These are phyloP conservation scores for Autographa gamma DNA, from an alignment of 2,888 invertebrate genomes.

Conservation along the genomic window DNA sequence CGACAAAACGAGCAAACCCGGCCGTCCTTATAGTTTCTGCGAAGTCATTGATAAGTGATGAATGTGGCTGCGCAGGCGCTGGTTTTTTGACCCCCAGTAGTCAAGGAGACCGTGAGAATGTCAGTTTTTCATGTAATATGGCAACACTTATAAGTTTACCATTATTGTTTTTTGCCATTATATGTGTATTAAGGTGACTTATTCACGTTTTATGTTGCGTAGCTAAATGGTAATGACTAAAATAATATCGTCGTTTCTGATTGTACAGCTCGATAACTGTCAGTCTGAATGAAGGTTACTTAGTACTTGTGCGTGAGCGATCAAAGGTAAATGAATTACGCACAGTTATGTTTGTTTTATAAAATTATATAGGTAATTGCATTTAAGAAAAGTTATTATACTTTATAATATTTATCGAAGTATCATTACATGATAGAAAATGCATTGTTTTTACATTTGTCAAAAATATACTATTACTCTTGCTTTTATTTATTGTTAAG, in stretches of 20 bases:
- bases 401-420: too few relatives aligned
- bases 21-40: slow-evolving; percentile 43
- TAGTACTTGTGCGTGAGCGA: too few relatives aligned
- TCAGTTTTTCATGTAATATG: slow-evolving; percentile 1
- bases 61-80: slow-evolving; percentile 43
- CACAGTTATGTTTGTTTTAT: too few relatives aligned
- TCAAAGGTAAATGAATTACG: too few relatives aligned
- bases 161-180: slow-evolving; percentile 6
- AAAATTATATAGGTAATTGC: too few relatives aligned
- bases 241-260: slow-evolving; percentile 2
- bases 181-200: slow-evolving; percentile 7
- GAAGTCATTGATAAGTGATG: slow-evolving; percentile 59
- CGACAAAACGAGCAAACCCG: slow-evolving; percentile 24
- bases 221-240: slow-evolving; percentile 1
- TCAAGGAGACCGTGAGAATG: slow-evolving; percentile 26
- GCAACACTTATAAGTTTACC: neutral
- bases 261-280: neutral
- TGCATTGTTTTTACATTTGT: too few relatives aligned
- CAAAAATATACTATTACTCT: too few relatives aligned
- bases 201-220: slow-evolving; percentile 3
- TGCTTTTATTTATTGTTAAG: too few relatives aligned
- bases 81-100: slow-evolving; percentile 48
- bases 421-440: too few relatives aligned
- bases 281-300: neutral
- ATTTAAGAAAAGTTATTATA: too few relatives aligned